These are phyloP conservation scores for western clawed frog (Xenopus tropicalis) DNA, from an alignment of 2,113 vertebrate genomes.

Conservation along the genomic window UCB_Xtro_10.0 CM004448.2:34851501-34852000, in stretches of 20 bases:
- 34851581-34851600: too few relatives aligned
- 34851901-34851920: slow-evolving; percentile 28
- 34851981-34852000: not conserved
- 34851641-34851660: not conserved
- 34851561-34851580: too few relatives aligned
- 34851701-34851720: not conserved
- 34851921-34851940: slow-evolving; percentile 23
- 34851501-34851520: too few relatives aligned
- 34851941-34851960: slow-evolving; percentile 18
- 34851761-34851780: slow-evolving; percentile 22
- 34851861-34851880: slow-evolving; percentile 20
- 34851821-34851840: slow-evolving; percentile 31
- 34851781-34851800: slow-evolving; percentile 16
- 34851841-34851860: slow-evolving; percentile 18
- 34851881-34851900: slow-evolving; percentile 35
- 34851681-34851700: not conserved
- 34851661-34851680: not conserved
- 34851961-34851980: not conserved
- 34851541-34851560: too few relatives aligned
- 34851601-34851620: not conserved
- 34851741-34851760: not conserved
- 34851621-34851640: not conserved
- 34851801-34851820: slow-evolving; percentile 23
- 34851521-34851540: too few relatives aligned
- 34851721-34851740: slow-evolving; percentile 8